Evolutionary conservation across 2,888 invertebrate genomes (phyloP).

Genomic region (Copidosoma aretas): DNA sequence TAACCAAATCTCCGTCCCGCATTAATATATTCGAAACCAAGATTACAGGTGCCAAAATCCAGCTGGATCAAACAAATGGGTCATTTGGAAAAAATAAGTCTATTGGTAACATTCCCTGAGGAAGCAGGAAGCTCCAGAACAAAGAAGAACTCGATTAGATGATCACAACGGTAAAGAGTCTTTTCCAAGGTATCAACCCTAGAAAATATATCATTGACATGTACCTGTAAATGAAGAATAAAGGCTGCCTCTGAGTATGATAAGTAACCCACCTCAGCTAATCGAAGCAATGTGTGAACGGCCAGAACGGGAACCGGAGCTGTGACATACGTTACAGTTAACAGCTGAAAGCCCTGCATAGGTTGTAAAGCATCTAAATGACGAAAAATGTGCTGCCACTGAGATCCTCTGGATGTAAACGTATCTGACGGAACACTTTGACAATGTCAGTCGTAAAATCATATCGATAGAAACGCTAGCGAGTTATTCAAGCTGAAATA

Average conservation of each 20-base stretch:
- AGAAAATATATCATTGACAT: slow-evolving; percentile 23
- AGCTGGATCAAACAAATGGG: no score
- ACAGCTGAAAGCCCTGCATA: no score
- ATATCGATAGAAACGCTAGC: no score
- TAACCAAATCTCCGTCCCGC: no score
- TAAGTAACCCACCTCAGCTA: slow-evolving; percentile 37
- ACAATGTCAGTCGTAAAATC: slow-evolving; percentile 33
- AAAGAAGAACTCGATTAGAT: no score
- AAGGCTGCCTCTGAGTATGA: slow-evolving; percentile 39
- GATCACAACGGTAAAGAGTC: slow-evolving; percentile 14
- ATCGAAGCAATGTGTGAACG: slow-evolving; percentile 37
- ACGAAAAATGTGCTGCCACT: slow-evolving; percentile 47
- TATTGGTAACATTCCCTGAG: no score
- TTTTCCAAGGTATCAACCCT: slow-evolving; percentile 33
- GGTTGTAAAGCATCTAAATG: slow-evolving; percentile 37
- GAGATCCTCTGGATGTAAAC: slow-evolving; percentile 40
- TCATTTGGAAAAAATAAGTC: no score
- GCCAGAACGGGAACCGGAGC: slow-evolving; percentile 43
- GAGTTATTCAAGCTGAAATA: not conserved
- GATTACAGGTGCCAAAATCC: no score
- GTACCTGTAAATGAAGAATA: slow-evolving; percentile 14
- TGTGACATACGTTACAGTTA: slow-evolving; percentile 44
- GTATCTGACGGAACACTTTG: slow-evolving; percentile 33
- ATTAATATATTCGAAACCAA: no score
- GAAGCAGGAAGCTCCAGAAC: no score